These are phyloP conservation scores for Syrista parreyssii DNA, from an alignment of 2,888 invertebrate genomes.

Conservation along the genomic window DNA sequence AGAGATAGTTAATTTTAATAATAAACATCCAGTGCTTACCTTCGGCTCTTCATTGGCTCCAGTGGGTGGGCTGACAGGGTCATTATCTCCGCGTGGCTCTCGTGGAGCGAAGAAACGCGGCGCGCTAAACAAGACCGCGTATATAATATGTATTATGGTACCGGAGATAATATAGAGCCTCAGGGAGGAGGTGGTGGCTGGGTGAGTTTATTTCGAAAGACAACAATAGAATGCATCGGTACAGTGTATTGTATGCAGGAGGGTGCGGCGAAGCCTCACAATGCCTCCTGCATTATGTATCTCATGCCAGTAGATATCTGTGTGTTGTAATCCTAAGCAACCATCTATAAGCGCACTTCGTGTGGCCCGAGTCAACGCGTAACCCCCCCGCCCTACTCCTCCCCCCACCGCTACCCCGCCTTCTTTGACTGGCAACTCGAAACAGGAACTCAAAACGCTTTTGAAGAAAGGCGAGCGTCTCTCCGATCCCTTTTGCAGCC, in stretches of 20 bases:
- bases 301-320: conserved; percentile 45
- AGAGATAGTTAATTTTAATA: conserved; percentile 18
- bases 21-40: conserved; percentile 5
- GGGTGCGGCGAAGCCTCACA: conserved; percentile 53
- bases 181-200: conserved; percentile 36
- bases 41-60: conserved; percentile 12
- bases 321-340: conserved; percentile 53
- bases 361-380: conserved; percentile 9
- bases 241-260: conserved; percentile 55
- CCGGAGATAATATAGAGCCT: conserved; percentile 47
- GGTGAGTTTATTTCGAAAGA: conserved; percentile 55
- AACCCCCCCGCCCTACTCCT: not conserved
- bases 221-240: conserved; percentile 57
- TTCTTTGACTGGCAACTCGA: not conserved
- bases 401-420: not conserved
- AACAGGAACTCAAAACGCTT: conserved; percentile 4
- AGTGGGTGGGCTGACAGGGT: conserved; percentile 36
- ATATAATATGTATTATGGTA: conserved; percentile 49
- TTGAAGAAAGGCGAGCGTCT: not conserved
- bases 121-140: conserved; percentile 39
- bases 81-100: conserved; percentile 25
- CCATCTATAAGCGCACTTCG: conserved; percentile 32
- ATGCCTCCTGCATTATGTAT: conserved; percentile 63
- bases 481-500: not conserved
- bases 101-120: conserved; percentile 30